Percentiles rank a stretch among this genome's conserved stretches.
These are phyloP conservation scores for Drosophila littoralis DNA, from an alignment of 1,140 invertebrate species.

Conservation along the genomic window DNA sequence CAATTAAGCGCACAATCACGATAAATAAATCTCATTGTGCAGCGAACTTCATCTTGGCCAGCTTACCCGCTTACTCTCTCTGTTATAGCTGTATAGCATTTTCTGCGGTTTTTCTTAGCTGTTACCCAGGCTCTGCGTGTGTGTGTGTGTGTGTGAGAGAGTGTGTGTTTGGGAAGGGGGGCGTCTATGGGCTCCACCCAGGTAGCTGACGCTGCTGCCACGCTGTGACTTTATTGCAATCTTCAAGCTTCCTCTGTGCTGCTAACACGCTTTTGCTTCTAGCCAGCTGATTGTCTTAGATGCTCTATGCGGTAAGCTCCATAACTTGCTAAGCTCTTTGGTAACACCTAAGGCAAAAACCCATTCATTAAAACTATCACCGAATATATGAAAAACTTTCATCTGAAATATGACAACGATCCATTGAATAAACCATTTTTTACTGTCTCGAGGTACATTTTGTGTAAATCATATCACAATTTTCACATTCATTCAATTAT, in stretches of 20 bases:
- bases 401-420: background rate
- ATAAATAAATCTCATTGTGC: constrained; percentile 81
- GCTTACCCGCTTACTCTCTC: background rate
- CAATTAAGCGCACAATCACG: constrained; percentile 80
- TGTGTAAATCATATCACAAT: background rate
- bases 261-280: constrained; percentile 79
- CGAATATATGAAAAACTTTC: background rate
- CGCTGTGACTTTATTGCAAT: constrained; percentile 64
- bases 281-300: constrained; percentile 36
- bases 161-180: background rate
- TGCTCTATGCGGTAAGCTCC: constrained; percentile 25
- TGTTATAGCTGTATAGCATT: constrained; percentile 45
- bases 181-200: constrained; percentile 50
- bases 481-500: no score
- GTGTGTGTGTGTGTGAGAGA: background rate
- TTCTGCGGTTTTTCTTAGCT: constrained; percentile 58
- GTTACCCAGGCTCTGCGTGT: background rate
- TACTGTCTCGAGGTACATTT: no score
- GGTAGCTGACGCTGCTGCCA: constrained; percentile 41
- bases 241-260: constrained; percentile 50
- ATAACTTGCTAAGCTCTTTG: background rate
- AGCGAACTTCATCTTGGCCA: constrained; percentile 56
- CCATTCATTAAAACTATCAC: no score
- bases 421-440: no score
- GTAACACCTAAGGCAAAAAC: background rate